These are phyloP conservation scores for Patella depressa DNA, from an alignment of 2,888 invertebrate genomes.

Conservation along the genomic window DNA sequence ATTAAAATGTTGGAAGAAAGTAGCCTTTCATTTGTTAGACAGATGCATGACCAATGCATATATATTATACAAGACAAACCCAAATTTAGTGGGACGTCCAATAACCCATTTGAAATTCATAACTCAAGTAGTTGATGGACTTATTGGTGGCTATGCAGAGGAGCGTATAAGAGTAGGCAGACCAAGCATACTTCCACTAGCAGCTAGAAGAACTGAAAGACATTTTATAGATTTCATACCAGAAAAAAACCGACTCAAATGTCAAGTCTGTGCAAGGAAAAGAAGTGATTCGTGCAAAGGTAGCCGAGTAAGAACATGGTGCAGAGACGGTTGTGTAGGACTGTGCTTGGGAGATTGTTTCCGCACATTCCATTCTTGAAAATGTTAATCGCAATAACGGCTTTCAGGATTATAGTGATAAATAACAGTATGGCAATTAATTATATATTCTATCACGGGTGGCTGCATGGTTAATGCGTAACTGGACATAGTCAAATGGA, in stretches of 20 bases:
- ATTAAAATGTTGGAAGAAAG: conserved; percentile 10
- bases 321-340: conserved; percentile 6
- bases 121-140: not conserved
- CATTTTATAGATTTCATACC: conserved; percentile 8
- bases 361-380: not conserved
- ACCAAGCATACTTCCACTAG: not conserved
- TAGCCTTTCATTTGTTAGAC: too few relatives aligned
- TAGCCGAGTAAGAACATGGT: conserved; percentile 6
- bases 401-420: too few relatives aligned
- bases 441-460: too few relatives aligned
- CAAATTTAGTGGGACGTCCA: too few relatives aligned
- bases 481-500: too few relatives aligned
- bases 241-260: not conserved
- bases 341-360: conserved; percentile 1
- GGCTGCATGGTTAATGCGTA: too few relatives aligned
- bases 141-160: not conserved
- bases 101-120: too few relatives aligned
- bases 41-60: too few relatives aligned
- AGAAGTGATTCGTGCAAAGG: not conserved
- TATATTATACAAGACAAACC: too few relatives aligned
- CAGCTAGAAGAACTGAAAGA: not conserved
- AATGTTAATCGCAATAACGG: too few relatives aligned
- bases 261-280: not conserved
- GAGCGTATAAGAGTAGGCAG: not conserved
- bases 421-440: too few relatives aligned